phyloP scores from a whole-genome alignment of 2,888 invertebrate species.

The Drosophila leonis region DNA sequence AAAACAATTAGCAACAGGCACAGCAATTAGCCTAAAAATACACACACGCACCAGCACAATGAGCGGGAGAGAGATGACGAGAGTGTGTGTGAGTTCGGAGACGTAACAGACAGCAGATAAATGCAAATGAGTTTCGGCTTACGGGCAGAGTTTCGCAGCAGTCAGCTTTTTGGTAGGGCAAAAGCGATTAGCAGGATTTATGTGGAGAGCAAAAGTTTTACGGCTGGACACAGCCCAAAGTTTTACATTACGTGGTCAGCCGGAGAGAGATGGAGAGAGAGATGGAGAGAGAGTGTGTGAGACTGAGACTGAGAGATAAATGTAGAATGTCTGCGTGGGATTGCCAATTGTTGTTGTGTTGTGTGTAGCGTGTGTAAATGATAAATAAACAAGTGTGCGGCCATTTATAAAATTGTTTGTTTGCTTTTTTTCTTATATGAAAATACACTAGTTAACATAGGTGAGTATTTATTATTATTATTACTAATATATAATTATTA shows the following conservation, averaged over 20 bases:
- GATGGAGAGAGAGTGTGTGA: slow-evolving; percentile 5
- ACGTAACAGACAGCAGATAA: slow-evolving; percentile 69
- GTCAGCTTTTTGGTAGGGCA: slow-evolving; percentile 63
- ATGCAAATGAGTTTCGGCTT: slow-evolving; percentile 72
- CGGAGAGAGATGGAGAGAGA: neutral
- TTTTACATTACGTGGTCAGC: slow-evolving; percentile 65
- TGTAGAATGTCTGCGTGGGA: slow-evolving; percentile 44
- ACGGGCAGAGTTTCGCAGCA: slow-evolving; percentile 56
- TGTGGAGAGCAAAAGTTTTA: slow-evolving; percentile 54
- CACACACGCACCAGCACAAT: slow-evolving; percentile 16
- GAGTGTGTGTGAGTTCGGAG: neutral
- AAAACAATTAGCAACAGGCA: slow-evolving; percentile 79
- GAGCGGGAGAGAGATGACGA: neutral
- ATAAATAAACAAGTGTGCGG: slow-evolving; percentile 74
- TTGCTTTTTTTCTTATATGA: slow-evolving; percentile 26
- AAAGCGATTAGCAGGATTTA: slow-evolving; percentile 78
- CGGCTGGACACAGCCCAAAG: slow-evolving; percentile 50
- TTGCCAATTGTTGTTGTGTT: slow-evolving; percentile 39
- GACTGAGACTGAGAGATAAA: slow-evolving; percentile 27
- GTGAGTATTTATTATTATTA: too few species aligned
- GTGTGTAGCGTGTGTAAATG: slow-evolving; percentile 57
- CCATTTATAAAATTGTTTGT: slow-evolving; percentile 48
- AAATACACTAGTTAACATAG: slow-evolving; percentile 29
- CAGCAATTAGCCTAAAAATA: slow-evolving; percentile 64
- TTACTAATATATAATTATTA: neutral